These are phyloP conservation scores for Diogma glabrata DNA, from an alignment of 2,888 invertebrate genomes.

Conservation along the genomic window DNA sequence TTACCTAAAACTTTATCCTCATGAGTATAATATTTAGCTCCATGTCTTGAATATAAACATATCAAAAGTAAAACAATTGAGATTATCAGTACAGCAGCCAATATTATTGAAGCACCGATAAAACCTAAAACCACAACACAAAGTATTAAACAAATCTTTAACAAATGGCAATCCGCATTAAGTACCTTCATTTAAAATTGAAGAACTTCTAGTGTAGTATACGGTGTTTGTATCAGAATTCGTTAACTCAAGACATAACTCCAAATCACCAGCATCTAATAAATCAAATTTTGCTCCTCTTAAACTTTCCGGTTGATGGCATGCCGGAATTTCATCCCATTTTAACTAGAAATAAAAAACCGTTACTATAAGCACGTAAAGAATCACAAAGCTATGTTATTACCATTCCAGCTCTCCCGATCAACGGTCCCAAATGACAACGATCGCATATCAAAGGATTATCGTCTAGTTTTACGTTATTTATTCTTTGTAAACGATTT, in stretches of 20 bases:
- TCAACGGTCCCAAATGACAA: slow-evolving; percentile 37
- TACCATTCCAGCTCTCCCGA: slow-evolving; percentile 35
- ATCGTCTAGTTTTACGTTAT: slow-evolving; percentile 32
- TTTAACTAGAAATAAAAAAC: slow-evolving; percentile 27
- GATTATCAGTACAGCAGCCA: background rate
- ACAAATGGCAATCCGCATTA: too few species aligned
- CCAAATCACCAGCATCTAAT: slow-evolving; percentile 29
- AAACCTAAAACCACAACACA: background rate
- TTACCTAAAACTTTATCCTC: slow-evolving; percentile 48
- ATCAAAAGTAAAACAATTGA: background rate
- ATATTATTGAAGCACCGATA: background rate
- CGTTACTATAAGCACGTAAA: too few species aligned
- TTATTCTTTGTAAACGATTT: background rate
- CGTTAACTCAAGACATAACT: slow-evolving; percentile 1
- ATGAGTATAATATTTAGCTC: slow-evolving; percentile 67
- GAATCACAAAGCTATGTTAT: too few species aligned
- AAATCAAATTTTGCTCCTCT: slow-evolving; percentile 36
- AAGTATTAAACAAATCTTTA: too few species aligned
- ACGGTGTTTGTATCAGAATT: too few species aligned
- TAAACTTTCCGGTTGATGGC: slow-evolving; percentile 34
- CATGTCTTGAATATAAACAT: slow-evolving; percentile 42
- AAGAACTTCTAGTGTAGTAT: too few species aligned
- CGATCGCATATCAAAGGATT: slow-evolving; percentile 37
- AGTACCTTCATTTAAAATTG: too few species aligned
- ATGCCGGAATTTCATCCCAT: slow-evolving; percentile 37